Percentiles rank a stretch among this genome's conserved stretches.
Evolutionary conservation across 37 sponge, comb jelly and placozoan species (phyloP).

Genomic region (Chondrosia reniformis): DNA sequence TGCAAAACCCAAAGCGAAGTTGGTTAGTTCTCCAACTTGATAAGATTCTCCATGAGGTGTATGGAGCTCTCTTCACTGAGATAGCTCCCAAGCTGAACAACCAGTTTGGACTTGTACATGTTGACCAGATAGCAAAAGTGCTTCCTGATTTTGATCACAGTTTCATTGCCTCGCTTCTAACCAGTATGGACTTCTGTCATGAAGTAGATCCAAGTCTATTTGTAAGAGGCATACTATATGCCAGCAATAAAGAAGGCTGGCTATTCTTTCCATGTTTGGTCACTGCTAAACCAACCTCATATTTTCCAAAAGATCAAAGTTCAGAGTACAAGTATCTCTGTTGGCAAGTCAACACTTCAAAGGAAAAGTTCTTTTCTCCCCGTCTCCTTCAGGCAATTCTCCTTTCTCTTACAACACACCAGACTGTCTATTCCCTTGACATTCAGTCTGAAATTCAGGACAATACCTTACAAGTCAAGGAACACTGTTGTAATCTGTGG

Average conservation of each 20-base stretch:
- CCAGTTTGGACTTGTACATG: no score
- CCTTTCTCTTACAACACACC: background rate
- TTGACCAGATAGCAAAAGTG: background rate
- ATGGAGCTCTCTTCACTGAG: background rate
- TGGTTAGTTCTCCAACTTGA: background rate
- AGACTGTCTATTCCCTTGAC: no score
- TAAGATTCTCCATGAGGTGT: background rate
- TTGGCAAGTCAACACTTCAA: background rate
- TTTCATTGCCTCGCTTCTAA: background rate
- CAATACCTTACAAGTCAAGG: background rate
- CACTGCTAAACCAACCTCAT: background rate
- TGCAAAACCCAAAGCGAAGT: background rate
- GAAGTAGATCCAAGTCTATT: no score
- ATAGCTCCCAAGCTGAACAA: background rate
- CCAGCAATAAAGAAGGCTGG: background rate
- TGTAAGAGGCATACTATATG: background rate
- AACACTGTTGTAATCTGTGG: slow-evolving; percentile 13
- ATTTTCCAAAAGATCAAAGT: background rate
- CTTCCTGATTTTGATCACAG: background rate
- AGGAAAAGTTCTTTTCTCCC: background rate
- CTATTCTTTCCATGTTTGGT: slow-evolving; percentile 1
- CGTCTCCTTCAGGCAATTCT: slow-evolving; percentile 8
- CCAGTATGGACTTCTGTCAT: slow-evolving; percentile 2
- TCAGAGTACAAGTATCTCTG: background rate
- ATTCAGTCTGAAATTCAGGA: background rate